phyloP scores from a whole-genome alignment of 2,797 vertebrate genomes.

The Chelmon rostratus region DNA sequence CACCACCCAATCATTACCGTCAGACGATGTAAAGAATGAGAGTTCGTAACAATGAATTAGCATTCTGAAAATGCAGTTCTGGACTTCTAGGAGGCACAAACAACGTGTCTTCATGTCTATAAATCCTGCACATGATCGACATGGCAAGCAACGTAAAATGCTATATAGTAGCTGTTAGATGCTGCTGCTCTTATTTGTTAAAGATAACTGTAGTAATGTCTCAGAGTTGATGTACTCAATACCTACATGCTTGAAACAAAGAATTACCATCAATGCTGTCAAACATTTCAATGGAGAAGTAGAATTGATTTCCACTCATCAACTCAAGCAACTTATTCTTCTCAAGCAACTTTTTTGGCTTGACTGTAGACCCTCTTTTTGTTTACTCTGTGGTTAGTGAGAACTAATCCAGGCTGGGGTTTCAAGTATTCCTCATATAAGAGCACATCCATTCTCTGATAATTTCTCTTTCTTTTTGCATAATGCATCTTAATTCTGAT shows the following conservation, averaged over 20 bases:
- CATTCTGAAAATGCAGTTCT: conserved; percentile 6
- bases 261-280: neutral
- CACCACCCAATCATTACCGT: too few species aligned
- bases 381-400: too few species aligned
- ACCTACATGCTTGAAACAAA: conserved; percentile 6
- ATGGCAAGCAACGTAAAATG: neutral
- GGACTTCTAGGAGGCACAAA: neutral
- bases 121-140: neutral
- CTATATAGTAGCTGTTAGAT: neutral
- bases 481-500: conserved; percentile 8
- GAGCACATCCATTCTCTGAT: conserved; percentile 7
- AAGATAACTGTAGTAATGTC: neutral
- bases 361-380: too few species aligned
- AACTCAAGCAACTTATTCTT: conserved; percentile 15
- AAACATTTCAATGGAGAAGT: neutral
- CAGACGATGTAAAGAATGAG: neutral
- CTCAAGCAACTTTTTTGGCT: conserved; percentile 3
- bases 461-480: neutral
- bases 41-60: conserved; percentile 10
- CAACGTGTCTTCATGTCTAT: neutral
- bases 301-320: conserved; percentile 21
- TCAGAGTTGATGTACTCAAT: neutral
- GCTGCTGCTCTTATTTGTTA: conserved; percentile 2
- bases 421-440: neutral
- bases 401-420: neutral